Conservation (phyloP, 2,888 invertebrate species). For the Eupithecia tripunctaria region DNA sequence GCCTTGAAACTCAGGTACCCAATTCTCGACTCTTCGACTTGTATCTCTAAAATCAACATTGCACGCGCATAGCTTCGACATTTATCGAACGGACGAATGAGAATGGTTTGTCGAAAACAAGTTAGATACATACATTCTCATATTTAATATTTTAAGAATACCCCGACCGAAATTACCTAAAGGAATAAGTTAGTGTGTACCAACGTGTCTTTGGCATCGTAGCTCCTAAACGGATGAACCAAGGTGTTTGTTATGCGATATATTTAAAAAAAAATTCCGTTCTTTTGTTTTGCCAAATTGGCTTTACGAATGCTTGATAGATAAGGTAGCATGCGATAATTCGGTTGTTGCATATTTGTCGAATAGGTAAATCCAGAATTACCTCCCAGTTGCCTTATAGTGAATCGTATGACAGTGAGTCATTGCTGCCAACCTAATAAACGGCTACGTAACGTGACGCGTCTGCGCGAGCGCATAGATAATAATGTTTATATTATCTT, state of each 20-base stretch:
- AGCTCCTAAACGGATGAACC: not conserved
- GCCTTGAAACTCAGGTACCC: constrained; percentile 9
- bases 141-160: not conserved
- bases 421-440: constrained; percentile 26
- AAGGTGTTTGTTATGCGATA: not conserved
- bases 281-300: not conserved
- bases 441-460: constrained; percentile 20
- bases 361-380: not conserved
- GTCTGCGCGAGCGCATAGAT: constrained; percentile 2
- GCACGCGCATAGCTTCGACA: not conserved
- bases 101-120: not conserved
- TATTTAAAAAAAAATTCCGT: too few species aligned
- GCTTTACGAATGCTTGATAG: not conserved
- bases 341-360: not conserved
- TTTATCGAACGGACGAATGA: not conserved
- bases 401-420: constrained; percentile 22
- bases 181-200: too few species aligned
- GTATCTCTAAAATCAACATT: not conserved
- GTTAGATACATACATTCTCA: not conserved
- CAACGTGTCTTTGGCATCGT: not conserved
- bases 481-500: not conserved
- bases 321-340: not conserved
- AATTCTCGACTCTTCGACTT: not conserved
- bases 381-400: not conserved
- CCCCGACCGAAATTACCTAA: not conserved